phyloP scores from a whole-genome alignment of 1,140 invertebrate genomes.

The Drosophila suzukii region DNA sequence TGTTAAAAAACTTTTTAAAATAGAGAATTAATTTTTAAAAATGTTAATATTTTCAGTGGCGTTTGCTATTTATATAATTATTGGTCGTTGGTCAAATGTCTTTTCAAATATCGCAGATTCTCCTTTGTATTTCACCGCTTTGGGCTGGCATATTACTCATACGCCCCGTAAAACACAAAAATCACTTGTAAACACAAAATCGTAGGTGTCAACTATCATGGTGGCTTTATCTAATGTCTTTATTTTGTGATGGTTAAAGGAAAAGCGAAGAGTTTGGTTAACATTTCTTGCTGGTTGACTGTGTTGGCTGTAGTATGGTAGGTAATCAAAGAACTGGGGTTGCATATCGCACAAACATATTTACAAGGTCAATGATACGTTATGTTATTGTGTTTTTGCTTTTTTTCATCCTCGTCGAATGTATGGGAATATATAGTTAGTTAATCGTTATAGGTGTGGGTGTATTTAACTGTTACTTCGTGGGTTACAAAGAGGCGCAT shows the following conservation, averaged over 20 bases:
- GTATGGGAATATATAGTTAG: constrained; percentile 41
- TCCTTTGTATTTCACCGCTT: constrained; percentile 25
- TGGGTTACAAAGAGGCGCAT: constrained; percentile 69
- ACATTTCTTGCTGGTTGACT: constrained; percentile 46
- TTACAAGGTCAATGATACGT: constrained; percentile 67
- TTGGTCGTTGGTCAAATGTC: background rate
- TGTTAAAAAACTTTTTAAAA: background rate
- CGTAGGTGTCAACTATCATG: constrained; percentile 18
- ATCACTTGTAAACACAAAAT: constrained; percentile 21
- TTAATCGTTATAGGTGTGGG: constrained; percentile 44
- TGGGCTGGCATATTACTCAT: constrained; percentile 17
- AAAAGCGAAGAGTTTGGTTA: constrained; percentile 29
- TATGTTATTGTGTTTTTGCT: constrained; percentile 12
- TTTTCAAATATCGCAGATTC: constrained; percentile 3
- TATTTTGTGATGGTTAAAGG: constrained; percentile 24
- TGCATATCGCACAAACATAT: constrained; percentile 83
- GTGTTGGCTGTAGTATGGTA: constrained; percentile 39
- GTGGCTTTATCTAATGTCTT: constrained; percentile 11
- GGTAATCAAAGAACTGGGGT: constrained; percentile 60
- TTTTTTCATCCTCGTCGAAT: constrained; percentile 37
- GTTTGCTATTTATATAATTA: background rate
- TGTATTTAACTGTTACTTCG: constrained; percentile 44
- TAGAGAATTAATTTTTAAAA: background rate
- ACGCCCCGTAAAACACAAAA: constrained; percentile 34
- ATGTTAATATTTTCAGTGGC: background rate